Percentiles rank a stretch among this genome's conserved stretches.
phyloP scores from a whole-genome alignment of 2,797 vertebrate species.

The Tokudaia tokunoshimensis region DNA sequence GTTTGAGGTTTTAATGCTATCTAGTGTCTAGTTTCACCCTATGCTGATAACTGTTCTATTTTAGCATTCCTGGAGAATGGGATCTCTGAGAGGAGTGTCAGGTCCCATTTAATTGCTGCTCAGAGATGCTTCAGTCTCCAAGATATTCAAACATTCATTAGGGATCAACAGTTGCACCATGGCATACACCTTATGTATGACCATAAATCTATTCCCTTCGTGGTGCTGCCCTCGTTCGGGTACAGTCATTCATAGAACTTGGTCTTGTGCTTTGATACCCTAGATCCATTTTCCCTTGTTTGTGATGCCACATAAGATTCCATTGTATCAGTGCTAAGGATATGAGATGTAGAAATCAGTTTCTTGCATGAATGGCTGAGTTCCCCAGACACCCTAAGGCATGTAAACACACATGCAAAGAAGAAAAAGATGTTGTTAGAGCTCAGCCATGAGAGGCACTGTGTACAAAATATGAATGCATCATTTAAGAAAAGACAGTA shows the following conservation, averaged over 20 bases:
- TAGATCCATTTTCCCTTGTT: background rate
- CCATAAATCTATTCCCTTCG: no score
- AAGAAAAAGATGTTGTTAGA: no score
- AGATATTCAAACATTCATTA: background rate
- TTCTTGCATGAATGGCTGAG: background rate
- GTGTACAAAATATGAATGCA: background rate
- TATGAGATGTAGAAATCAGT: background rate
- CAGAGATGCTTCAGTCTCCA: background rate
- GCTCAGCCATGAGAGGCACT: fast-evolving
- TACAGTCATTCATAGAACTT: background rate
- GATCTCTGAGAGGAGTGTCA: background rate
- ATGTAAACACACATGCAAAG: background rate
- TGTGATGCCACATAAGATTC: background rate
- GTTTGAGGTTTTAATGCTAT: background rate
- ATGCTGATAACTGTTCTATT: fast-evolving
- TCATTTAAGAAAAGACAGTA: fast-evolving
- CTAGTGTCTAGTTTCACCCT: background rate
- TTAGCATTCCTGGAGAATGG: fast-evolving
- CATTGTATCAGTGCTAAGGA: no score
- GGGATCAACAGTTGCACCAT: fast-evolving
- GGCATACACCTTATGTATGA: background rate
- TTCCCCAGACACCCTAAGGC: background rate
- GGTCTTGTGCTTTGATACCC: background rate
- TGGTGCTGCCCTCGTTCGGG: background rate
- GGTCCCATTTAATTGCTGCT: background rate